These are phyloP conservation scores for Caenorhabditis sp. DNA, from an alignment of 2,888 invertebrate species.

Conservation along the genomic window DNA sequence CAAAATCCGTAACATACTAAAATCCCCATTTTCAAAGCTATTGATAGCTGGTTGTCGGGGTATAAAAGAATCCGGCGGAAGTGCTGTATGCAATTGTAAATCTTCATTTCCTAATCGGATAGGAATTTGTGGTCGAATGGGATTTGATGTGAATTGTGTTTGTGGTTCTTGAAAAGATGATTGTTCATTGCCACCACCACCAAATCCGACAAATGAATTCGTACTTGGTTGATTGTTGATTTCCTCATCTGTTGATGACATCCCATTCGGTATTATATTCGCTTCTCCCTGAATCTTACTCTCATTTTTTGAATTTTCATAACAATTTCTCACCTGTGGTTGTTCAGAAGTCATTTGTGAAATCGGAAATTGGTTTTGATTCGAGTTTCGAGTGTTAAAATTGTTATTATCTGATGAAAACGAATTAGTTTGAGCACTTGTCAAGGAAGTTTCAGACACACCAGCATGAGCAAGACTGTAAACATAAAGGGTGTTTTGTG, in stretches of 20 bases:
- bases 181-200: neutral
- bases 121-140: constrained; percentile 4
- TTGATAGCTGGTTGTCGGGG: neutral
- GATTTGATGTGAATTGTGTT: constrained; percentile 2
- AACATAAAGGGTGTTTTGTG: neutral
- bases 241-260: neutral
- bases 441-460: neutral
- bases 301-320: too few species aligned
- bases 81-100: neutral
- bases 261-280: neutral
- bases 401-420: constrained; percentile 1
- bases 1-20: neutral
- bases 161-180: neutral
- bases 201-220: neutral
- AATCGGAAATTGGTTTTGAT: neutral
- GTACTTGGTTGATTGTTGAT: neutral
- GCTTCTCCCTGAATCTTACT: neutral
- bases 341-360: neutral
- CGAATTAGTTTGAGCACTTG: neutral
- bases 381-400: neutral
- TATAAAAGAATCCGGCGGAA: neutral
- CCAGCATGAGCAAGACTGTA: neutral
- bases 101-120: constrained; percentile 1
- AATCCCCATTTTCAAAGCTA: neutral
- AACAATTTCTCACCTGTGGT: neutral